These are phyloP conservation scores for Drosophila suzukii DNA, from an alignment of 1,140 invertebrate species.

Conservation along the genomic window DNA sequence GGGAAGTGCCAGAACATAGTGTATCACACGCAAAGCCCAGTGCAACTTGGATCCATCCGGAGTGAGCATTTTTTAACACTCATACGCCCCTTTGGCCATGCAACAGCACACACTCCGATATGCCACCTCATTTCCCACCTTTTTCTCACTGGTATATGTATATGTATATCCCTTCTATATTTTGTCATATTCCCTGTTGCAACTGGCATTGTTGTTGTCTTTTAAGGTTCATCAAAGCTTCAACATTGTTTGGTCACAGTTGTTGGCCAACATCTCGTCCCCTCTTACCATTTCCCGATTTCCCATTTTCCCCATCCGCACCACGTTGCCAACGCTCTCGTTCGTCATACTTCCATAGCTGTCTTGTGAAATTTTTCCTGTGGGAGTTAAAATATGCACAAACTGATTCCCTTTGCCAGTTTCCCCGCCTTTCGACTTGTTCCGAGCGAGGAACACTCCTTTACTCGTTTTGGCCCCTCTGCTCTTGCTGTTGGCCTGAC, in stretches of 20 bases:
- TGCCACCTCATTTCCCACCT: neutral
- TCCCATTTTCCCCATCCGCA: neutral
- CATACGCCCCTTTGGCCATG: slow-evolving; percentile 74
- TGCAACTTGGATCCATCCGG: slow-evolving; percentile 74
- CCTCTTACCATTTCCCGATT: neutral
- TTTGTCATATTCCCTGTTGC: slow-evolving; percentile 74
- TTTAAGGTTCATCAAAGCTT: slow-evolving; percentile 82
- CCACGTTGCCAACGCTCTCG: slow-evolving; percentile 17
- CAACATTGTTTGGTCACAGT: slow-evolving; percentile 82
- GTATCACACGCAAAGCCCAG: slow-evolving; percentile 40
- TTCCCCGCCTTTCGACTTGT: slow-evolving; percentile 1
- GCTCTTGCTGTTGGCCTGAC: slow-evolving; percentile 39
- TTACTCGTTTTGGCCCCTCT: neutral
- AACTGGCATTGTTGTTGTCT: slow-evolving; percentile 58
- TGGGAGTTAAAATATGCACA: slow-evolving; percentile 81
- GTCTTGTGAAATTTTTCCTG: slow-evolving; percentile 82
- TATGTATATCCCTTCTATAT: slow-evolving; percentile 40
- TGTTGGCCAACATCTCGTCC: slow-evolving; percentile 61
- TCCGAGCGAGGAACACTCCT: neutral
- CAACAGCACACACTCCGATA: slow-evolving; percentile 31
- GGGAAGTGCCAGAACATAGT: neutral
- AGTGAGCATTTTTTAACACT: slow-evolving; percentile 81
- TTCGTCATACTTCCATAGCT: slow-evolving; percentile 75
- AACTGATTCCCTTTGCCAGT: slow-evolving; percentile 50
- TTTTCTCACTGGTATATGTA: neutral